Base-by-base conservation (phyloP, 2,797 vertebrate genomes). In the Mus spretus region DNA sequence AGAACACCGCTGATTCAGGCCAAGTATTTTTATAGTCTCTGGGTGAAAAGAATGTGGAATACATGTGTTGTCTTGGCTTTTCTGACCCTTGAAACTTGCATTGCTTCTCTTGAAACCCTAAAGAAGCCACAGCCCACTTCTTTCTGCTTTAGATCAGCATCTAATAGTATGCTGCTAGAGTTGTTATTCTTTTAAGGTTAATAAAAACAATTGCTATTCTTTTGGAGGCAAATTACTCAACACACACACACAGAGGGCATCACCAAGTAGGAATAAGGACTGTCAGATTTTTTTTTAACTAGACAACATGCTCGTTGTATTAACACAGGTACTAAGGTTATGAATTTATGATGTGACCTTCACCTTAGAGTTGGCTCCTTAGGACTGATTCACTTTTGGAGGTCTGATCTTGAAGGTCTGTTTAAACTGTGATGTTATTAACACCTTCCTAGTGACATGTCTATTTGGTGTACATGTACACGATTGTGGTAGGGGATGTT, bases 1-100 rank as follows among this genome's bases (percentile, higher is more conserved):
- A 91, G 92, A 96, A 88, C 78, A 89, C 61, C 83, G 82, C 92
- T 89, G 90, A 91, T 86, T 91, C 82, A 91, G 47, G 40, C 65
- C 8, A 87, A 94, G 93, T 63, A 61, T 95, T 96, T 97, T 90
- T 93, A 94, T 81, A 90, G 95, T 88, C 80, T 93, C 87, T 53
- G 55, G 22, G 26, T 47, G n/a, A 89, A 96, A 97, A 97, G 79
- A 83, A 89, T 72, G 86, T 89, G 67, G 53, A 82, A 59, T 85
- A 44, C 24, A 57, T 93, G 37, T 95, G 88, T 70, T 79, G 55
- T 92, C 78, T 53, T 93, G 75, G 65, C 80, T 96, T 96, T 93
- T 77, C 65, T 92, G 90, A 83, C 50, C 57, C 40, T 80, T 80
- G 17, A 87, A 96, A 94, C 85, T 89, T 50, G 50, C 77, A 17